Percentiles rank a stretch among this genome's conserved stretches.
These are phyloP conservation scores for Distichodus sexfasciatus DNA, from an alignment of 2,797 vertebrate species.

Conservation along the genomic window DNA sequence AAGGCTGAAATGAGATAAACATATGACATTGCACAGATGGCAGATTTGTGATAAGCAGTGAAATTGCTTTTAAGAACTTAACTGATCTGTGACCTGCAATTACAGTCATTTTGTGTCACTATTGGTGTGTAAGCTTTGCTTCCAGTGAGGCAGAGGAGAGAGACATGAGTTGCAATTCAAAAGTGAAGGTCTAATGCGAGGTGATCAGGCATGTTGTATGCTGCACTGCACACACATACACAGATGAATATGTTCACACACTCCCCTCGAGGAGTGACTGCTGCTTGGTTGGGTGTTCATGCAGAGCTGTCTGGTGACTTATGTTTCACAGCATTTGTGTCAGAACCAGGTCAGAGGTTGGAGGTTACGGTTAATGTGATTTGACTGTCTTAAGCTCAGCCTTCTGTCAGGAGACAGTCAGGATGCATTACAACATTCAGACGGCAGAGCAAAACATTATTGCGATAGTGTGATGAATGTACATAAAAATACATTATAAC, in stretches of 20 bases:
- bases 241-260: constrained; percentile 13
- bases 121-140: too few relatives aligned
- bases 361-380: neutral
- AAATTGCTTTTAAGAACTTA: constrained; percentile 56
- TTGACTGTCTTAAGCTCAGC: neutral
- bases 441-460: too few relatives aligned
- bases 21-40: constrained; percentile 31
- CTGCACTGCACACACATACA: constrained; percentile 21
- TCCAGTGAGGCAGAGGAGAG: neutral
- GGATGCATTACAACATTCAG: neutral
- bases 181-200: constrained; percentile 56
- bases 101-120: neutral
- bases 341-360: constrained; percentile 3
- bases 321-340: neutral
- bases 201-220: constrained; percentile 55
- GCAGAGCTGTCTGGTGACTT: constrained; percentile 3
- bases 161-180: constrained; percentile 39
- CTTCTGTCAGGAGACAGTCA: neutral
- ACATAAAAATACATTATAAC: too few relatives aligned
- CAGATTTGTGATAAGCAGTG: constrained; percentile 51
- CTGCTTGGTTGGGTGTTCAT: neutral
- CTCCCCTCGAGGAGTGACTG: constrained; percentile 8
- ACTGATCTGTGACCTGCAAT: constrained; percentile 52
- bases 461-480: too few relatives aligned
- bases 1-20: constrained; percentile 57